Evolutionary conservation across 2,113 vertebrate species (phyloP).

Genomic region (Cyprinodon variegatus): DNA sequence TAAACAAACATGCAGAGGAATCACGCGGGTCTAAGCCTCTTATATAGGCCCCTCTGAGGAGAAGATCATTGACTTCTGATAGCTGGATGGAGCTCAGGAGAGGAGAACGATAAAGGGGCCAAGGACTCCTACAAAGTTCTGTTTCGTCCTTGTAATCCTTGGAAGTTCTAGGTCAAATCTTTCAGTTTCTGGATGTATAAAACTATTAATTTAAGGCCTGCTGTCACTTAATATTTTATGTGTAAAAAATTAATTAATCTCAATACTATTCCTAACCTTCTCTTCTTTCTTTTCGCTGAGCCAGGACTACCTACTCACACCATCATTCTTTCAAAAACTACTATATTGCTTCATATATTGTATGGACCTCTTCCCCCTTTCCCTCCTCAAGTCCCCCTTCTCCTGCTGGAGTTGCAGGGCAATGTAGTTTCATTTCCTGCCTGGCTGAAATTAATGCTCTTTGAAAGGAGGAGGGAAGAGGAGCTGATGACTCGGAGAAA

Average conservation of each 20-base stretch:
- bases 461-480: slow-evolving; percentile 12
- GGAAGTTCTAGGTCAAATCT: slow-evolving; percentile 6
- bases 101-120: slow-evolving; percentile 34
- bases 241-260: slow-evolving; percentile 54
- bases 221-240: slow-evolving; percentile 43
- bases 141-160: neutral
- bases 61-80: slow-evolving; percentile 77
- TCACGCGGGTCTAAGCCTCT: slow-evolving; percentile 77
- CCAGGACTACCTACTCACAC: slow-evolving; percentile 48
- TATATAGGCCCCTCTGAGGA: slow-evolving; percentile 59
- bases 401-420: slow-evolving; percentile 63
- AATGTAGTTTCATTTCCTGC: slow-evolving; percentile 79
- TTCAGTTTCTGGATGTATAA: slow-evolving; percentile 9
- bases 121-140: neutral
- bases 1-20: slow-evolving; percentile 72
- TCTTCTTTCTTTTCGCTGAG: slow-evolving; percentile 35
- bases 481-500: neutral
- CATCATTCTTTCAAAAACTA: slow-evolving; percentile 26
- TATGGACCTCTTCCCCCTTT: slow-evolving; percentile 49
- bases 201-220: slow-evolving; percentile 35
- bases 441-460: slow-evolving; percentile 71
- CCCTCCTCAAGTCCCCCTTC: slow-evolving; percentile 33
- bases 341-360: slow-evolving; percentile 34
- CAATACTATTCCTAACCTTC: slow-evolving; percentile 20
- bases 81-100: slow-evolving; percentile 57